Evolutionary conservation across 2,113 vertebrate genomes (phyloP).

Genomic region (Zapus hudsonius): DNA sequence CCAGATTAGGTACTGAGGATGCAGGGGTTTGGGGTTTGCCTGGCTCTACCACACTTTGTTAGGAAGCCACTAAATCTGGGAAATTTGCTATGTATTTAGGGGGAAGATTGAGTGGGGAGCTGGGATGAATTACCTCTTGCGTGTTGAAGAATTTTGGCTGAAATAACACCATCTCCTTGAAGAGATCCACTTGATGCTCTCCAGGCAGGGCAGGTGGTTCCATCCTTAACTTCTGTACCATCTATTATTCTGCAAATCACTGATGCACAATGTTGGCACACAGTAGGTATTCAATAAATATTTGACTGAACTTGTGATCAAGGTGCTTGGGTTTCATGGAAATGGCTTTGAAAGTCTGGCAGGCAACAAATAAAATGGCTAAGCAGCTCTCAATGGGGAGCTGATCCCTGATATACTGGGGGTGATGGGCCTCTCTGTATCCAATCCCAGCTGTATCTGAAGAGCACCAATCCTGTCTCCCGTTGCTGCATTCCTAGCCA

Average conservation of each 20-base stretch:
- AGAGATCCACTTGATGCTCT: background rate
- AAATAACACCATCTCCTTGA: background rate
- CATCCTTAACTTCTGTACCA: background rate
- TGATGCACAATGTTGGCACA: constrained; percentile 20
- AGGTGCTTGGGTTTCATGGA: background rate
- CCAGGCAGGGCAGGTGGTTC: background rate
- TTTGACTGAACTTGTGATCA: background rate
- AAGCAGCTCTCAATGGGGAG: constrained; percentile 7
- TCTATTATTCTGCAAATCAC: background rate
- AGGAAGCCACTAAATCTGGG: background rate
- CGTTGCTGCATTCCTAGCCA: constrained; percentile 34
- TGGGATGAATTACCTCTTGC: background rate
- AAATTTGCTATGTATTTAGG: background rate
- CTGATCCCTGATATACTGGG: background rate
- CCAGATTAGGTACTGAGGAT: background rate
- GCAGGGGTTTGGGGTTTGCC: background rate
- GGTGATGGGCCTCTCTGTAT: background rate
- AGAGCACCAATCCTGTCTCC: too few species aligned
- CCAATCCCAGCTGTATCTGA: background rate
- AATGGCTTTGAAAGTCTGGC: constrained; percentile 34
- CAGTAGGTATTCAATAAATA: constrained; percentile 52
- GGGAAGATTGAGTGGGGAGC: background rate
- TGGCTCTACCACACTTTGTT: background rate
- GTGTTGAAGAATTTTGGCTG: background rate
- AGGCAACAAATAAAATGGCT: constrained; percentile 1